phyloP scores from a whole-genome alignment of 2,797 vertebrate species.

The Brachyalestes nurse region DNA sequence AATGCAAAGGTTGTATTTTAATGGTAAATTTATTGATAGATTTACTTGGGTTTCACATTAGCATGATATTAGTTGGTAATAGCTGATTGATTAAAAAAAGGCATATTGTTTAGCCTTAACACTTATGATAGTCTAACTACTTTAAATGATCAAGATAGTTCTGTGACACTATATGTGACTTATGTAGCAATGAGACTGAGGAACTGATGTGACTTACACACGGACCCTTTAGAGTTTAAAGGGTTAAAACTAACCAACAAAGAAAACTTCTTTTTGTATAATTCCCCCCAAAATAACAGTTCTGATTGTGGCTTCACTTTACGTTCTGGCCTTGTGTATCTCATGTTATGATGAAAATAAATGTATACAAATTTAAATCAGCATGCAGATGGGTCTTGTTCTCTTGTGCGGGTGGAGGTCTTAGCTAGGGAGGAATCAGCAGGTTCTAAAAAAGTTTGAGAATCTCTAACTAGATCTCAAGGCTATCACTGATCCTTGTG shows the following conservation, averaged over 20 bases:
- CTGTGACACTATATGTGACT: too few species aligned
- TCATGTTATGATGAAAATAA: not conserved
- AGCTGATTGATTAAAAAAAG: too few species aligned
- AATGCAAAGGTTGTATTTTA: too few species aligned
- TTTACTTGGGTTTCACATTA: too few species aligned
- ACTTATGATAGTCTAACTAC: too few species aligned
- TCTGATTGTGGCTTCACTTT: not conserved
- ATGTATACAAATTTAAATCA: not conserved
- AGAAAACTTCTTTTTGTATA: too few species aligned
- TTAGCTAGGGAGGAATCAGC: not conserved
- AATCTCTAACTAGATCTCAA: not conserved
- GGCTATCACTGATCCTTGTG: not conserved
- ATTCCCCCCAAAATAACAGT: not conserved
- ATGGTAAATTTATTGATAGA: too few species aligned
- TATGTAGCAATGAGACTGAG: too few species aligned
- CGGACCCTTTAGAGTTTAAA: not conserved
- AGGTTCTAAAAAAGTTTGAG: not conserved
- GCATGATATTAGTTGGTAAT: too few species aligned
- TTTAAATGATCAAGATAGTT: too few species aligned
- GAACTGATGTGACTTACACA: not conserved
- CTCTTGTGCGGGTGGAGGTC: not conserved
- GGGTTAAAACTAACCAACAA: not conserved
- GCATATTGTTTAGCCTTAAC: too few species aligned
- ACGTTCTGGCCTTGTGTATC: not conserved
- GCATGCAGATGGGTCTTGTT: not conserved